Evolutionary conservation across 2,888 invertebrate species (phyloP), one percentile per base, ranked within the genome.

Genomic region (Charanyca ferruginea): DNA sequence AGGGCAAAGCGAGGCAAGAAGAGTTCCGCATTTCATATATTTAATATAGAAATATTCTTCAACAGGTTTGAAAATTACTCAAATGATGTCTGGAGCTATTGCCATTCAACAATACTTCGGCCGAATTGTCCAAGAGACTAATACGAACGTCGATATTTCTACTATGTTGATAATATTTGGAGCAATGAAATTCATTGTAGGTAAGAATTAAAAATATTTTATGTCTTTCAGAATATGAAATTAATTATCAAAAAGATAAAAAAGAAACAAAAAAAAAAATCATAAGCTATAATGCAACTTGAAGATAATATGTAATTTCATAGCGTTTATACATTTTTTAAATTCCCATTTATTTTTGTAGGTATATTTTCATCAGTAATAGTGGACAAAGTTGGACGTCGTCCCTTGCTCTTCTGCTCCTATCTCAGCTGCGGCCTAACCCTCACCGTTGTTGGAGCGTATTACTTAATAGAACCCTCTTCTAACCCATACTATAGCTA

Each of bases 381-480:
- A 22, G 90, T 89, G 20, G 94, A 93, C 73, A 85, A 85, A 51
- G 70, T 91, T 8, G 96, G 96, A 4, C 91, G 96, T 7, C 92
- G 94, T 3, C 93, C 95, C 0, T 81, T 96, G 1, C 86, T 96
- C 0, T 58, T 96, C 3, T 90, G 88, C 35, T 93, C 96, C 0
- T 90, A 90, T 61, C 59, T 93, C 0, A 90, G 93, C 3, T 89
- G 91, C 0, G 83, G 85, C 0, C 7, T 89, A 0, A 84, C 82
- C 0, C 79, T 91, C 11, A 77, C 67, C 0, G 22, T 86, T 0
- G 85, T 91, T 5, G 90, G 89, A 13, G 86, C 89, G 20, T 96
- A 94, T 69, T 94, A 94, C 73, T 83, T 93, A 25, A 76, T 91
- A 6, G 81, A 85, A 11, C 78, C 82, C 23, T 75, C 73, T 16